phyloP scores from a whole-genome alignment of 2,888 invertebrate species.

The Gymnosoma rotundatum region DNA sequence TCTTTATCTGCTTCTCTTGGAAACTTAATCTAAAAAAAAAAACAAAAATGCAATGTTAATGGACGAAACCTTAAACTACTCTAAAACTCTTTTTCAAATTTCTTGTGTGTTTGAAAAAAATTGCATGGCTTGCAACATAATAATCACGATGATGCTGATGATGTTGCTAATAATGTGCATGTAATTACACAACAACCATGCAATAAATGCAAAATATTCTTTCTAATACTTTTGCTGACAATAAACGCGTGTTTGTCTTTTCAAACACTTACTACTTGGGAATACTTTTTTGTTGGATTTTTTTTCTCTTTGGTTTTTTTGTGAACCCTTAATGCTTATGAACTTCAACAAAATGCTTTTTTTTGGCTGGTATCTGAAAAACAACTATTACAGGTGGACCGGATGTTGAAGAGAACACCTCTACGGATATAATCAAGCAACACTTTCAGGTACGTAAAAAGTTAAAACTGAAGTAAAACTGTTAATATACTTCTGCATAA shows the following conservation, averaged over 20 bases:
- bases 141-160: conserved; percentile 22
- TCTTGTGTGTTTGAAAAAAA: conserved; percentile 19
- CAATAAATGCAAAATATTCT: conserved; percentile 39
- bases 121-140: conserved; percentile 37
- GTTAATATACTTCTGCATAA: conserved; percentile 47
- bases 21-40: not conserved
- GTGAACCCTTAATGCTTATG: conserved; percentile 42
- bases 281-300: not conserved
- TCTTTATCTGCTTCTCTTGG: conserved; percentile 26
- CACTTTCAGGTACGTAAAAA: conserved; percentile 82
- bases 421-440: conserved; percentile 83
- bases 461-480: conserved; percentile 43
- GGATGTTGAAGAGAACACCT: conserved; percentile 82
- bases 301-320: conserved; percentile 28
- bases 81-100: conserved; percentile 7
- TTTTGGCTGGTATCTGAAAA: conserved; percentile 31
- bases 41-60: conserved; percentile 26
- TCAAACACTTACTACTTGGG: conserved; percentile 49
- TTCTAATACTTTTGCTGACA: conserved; percentile 26
- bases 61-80: conserved; percentile 47
- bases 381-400: conserved; percentile 79
- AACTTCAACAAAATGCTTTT: conserved; percentile 42
- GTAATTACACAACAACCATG: conserved; percentile 49
- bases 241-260: conserved; percentile 37
- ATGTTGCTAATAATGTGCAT: conserved; percentile 45